Conservation (phyloP, 2,888 invertebrate species). For the Entomobrya multifasciata region DNA sequence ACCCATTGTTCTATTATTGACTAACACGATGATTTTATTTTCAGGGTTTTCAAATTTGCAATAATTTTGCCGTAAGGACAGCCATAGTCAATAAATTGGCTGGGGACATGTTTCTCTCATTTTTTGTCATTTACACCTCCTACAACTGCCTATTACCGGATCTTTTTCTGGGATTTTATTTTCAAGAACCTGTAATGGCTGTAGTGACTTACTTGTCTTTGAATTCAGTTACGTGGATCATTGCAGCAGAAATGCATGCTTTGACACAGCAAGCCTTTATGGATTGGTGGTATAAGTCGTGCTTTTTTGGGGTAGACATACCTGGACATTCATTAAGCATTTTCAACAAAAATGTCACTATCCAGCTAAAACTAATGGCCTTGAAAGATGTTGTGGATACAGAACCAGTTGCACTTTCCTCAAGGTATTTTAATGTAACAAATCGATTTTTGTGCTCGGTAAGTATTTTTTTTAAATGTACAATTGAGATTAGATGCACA, state of each 20-base stretch:
- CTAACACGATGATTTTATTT: not conserved
- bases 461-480: not conserved
- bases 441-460: not conserved
- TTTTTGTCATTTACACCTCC: not conserved
- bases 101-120: not conserved
- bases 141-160: not conserved
- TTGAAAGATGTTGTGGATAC: not conserved
- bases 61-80: not conserved
- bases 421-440: not conserved
- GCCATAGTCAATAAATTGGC: not conserved
- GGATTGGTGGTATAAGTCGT: not conserved
- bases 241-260: not conserved
- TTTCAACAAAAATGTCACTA: too few relatives aligned
- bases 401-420: not conserved
- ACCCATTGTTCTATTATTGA: not conserved
- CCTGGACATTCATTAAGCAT: not conserved
- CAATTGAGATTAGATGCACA: too few relatives aligned
- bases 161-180: not conserved
- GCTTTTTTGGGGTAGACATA: not conserved
- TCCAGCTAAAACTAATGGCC: not conserved
- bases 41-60: not conserved
- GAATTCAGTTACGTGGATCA: not conserved
- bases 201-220: not conserved
- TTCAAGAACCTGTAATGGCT: not conserved
- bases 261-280: not conserved